Base-by-base conservation (phyloP, 2,888 invertebrate genomes). In the Drosophila diplacantha region DNA sequence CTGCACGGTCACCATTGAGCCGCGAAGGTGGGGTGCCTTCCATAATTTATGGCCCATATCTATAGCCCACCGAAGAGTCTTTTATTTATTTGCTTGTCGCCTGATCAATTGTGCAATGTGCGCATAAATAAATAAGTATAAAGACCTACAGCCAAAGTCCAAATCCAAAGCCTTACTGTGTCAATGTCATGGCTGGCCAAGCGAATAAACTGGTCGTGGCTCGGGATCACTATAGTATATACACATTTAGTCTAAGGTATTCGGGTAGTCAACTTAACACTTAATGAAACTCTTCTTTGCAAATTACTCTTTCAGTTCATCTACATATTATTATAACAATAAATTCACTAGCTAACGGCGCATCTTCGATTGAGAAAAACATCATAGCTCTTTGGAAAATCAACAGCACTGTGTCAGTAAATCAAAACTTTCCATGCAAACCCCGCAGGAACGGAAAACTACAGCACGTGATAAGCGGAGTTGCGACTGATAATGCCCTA, bases 401-500 rank as follows among this genome's bases (percentile, higher is more conserved):
- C 46, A 14, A 53, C 32, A 8, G 31, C 58, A 56, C 44, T 43
- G 31, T 34, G 20, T 5, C n/a, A 24, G 32, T 37, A 22, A 24
- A 34, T 39, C 32, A 34, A 53, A 74, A 81, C 65, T 62, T 81
- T 78, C 76, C 78, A 78, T 62, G 72, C 46, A 18, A 53, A 49
- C 51, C 31, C 52, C 71, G 63, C 59, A 69, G 63, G 59, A 80
- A 60, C 77, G 78, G 78, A 79, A 79, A 79, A 82, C 77, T 80
- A 79, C 80, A 71, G 77, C 82, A 81, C 82, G 80, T 81, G 82
- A 78, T 78, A 77, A 77, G 78, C 52, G 46, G 18, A 54, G 39
- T 53, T 44, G 24, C 26, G 46, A 35, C 56, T 68, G 77, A 77
- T 77, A 77, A 73, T 55, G 24, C 24, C n/a, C 5, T 8, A 43